Evolutionary conservation across 2,888 invertebrate species (phyloP).

Genomic region (Perithous albicinctus): DNA sequence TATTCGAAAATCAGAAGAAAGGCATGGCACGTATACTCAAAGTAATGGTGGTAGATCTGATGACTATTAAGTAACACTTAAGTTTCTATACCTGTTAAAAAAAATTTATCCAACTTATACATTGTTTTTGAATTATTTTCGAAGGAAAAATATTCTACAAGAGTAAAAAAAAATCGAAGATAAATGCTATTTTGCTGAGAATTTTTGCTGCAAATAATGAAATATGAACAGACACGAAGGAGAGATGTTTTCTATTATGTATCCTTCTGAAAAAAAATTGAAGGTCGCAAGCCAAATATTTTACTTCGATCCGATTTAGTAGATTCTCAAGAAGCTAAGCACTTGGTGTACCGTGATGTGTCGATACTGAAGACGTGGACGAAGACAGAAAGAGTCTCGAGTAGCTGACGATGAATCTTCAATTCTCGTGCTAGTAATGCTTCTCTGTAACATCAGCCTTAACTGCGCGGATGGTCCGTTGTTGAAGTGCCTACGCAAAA

Average conservation of each 20-base stretch:
- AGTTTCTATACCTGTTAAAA: too few relatives aligned
- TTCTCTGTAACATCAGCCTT: conserved; percentile 71
- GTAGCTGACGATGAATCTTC: conserved; percentile 82
- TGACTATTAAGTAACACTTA: too few relatives aligned
- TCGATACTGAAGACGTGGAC: conserved; percentile 74
- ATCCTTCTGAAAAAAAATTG: neutral
- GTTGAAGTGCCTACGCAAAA: conserved; percentile 76
- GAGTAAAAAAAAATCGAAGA: too few relatives aligned
- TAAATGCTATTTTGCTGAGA: too few relatives aligned
- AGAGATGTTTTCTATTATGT: neutral
- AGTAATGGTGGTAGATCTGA: too few relatives aligned
- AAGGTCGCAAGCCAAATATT: conserved; percentile 43
- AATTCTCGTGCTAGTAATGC: conserved; percentile 74
- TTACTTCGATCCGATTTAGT: conserved; percentile 34
- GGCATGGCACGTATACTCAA: too few relatives aligned
- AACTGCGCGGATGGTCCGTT: conserved; percentile 70
- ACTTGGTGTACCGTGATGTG: conserved; percentile 71
- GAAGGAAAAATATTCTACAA: too few relatives aligned
- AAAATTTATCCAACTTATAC: too few relatives aligned
- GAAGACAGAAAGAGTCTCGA: conserved; percentile 70
- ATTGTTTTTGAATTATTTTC: too few relatives aligned
- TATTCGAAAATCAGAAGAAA: conserved; percentile 60
- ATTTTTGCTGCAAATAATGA: neutral
- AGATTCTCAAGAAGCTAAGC: conserved; percentile 29
- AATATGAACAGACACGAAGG: neutral